Conservation (phyloP, 2,888 invertebrate species). For the Chymomyza caudatula region DNA sequence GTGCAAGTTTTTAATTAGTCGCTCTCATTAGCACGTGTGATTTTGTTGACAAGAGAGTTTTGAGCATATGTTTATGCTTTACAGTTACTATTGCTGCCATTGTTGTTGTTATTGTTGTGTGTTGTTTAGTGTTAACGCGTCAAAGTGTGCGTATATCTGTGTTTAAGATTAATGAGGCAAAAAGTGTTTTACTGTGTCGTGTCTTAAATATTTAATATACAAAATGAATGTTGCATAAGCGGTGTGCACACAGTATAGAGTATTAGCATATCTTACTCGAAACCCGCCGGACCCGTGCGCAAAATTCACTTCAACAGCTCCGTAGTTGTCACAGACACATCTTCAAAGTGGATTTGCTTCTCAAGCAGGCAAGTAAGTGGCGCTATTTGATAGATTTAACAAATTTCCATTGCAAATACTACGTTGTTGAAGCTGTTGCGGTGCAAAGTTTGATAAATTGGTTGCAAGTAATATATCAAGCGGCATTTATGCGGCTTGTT, state of each 20-base stretch:
- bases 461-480: background rate
- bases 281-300: background rate
- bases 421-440: background rate
- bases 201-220: slow-evolving; percentile 68
- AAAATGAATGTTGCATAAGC: slow-evolving; percentile 66
- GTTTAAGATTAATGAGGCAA: slow-evolving; percentile 64
- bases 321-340: background rate
- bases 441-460: background rate
- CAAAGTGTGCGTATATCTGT: slow-evolving; percentile 3
- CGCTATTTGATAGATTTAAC: background rate
- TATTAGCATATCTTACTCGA: background rate
- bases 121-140: background rate
- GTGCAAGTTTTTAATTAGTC: background rate
- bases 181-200: slow-evolving; percentile 71
- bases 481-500: no score
- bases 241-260: slow-evolving; percentile 23
- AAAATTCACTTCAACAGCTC: background rate
- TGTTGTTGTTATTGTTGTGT: background rate
- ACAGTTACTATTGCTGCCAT: no score
- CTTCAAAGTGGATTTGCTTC: background rate
- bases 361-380: background rate
- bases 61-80: background rate
- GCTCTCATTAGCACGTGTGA: background rate
- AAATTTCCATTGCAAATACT: background rate
- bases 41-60: background rate